Conservation (phyloP, 2,113 vertebrate genomes). For the Pseudopodoces humilis region DNA sequence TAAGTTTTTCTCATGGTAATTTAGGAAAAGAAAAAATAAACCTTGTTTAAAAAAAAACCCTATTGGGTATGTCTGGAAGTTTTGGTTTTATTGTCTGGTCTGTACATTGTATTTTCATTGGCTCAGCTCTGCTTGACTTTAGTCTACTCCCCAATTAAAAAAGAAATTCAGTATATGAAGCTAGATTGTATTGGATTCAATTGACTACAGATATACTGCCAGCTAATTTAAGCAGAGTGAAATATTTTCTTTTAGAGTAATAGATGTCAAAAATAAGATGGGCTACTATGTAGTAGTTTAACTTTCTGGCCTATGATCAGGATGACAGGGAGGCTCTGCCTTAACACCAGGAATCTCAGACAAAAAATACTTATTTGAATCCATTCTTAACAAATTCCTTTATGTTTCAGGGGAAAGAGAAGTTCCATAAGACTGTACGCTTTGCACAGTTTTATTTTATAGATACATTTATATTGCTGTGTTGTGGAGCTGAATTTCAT, state of each 20-base stretch:
- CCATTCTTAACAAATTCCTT: background rate
- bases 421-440: constrained; percentile 71
- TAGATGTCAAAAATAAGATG: background rate
- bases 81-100: background rate
- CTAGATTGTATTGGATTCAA: background rate
- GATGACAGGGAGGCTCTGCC: background rate
- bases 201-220: background rate
- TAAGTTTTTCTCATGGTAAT: background rate
- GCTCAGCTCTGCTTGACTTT: background rate
- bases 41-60: background rate
- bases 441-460: constrained; percentile 89
- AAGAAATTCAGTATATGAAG: background rate
- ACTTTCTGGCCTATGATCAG: background rate
- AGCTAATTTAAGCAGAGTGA: background rate
- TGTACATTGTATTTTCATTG: background rate
- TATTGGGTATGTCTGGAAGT: background rate
- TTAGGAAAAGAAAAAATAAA: background rate
- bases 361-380: background rate
- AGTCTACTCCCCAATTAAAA: background rate
- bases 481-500: constrained; percentile 80
- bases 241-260: background rate
- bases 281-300: background rate
- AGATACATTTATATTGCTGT: constrained; percentile 83
- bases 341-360: background rate
- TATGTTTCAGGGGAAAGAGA: constrained; percentile 73